Percentiles rank a stretch among this genome's conserved stretches.
These are phyloP conservation scores for Egretta garzetta DNA, from an alignment of 2,113 vertebrate genomes.

Conservation along the genomic window DNA sequence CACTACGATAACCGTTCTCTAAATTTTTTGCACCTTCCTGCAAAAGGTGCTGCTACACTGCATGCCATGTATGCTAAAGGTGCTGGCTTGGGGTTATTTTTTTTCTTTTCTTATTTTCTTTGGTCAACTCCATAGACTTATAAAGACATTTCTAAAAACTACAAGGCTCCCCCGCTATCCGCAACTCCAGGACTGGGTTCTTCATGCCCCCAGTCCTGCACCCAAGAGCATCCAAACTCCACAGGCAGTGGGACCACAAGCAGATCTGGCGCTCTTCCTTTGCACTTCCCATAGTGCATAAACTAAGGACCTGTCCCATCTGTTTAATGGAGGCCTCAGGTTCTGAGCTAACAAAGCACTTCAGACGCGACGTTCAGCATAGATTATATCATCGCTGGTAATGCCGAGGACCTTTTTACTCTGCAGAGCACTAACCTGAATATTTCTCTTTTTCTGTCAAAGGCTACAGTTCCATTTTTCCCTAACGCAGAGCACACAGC, in stretches of 20 bases:
- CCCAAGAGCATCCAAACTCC: neutral
- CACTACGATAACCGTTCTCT: neutral
- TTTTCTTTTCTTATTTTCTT: neutral
- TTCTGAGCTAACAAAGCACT: neutral
- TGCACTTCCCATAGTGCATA: neutral
- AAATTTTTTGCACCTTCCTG: neutral
- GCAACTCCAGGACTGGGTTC: neutral
- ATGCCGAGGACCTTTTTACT: neutral
- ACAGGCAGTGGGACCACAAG: neutral
- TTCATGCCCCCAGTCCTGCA: neutral
- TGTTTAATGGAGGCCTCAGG: neutral
- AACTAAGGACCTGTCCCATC: neutral
- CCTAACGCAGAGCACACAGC: neutral
- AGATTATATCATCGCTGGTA: neutral
- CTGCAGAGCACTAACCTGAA: neutral
- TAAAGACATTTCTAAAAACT: too few relatives aligned
- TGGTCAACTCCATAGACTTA: neutral
- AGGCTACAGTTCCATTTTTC: neutral
- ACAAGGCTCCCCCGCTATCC: too few relatives aligned
- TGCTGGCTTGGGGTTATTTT: neutral
- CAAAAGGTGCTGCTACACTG: neutral
- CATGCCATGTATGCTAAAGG: fast-evolving
- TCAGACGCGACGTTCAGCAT: neutral
- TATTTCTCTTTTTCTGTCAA: neutral
- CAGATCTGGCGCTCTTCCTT: neutral